These are phyloP conservation scores for Dysdera silvatica DNA, from an alignment of 1,140 invertebrate genomes.

Conservation along the genomic window DNA sequence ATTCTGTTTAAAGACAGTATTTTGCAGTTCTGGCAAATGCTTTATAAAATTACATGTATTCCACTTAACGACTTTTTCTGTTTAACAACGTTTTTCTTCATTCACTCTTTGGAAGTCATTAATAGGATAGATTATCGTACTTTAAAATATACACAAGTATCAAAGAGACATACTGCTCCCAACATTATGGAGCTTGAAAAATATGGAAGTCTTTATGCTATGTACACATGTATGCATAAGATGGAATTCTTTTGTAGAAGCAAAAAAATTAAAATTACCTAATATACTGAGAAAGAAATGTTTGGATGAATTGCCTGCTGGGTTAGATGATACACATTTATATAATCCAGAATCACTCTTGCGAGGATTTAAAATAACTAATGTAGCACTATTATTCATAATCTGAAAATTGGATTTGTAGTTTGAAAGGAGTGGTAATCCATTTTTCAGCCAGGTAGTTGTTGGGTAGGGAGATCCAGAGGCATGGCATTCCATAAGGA, in stretches of 20 bases:
- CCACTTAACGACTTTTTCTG: no score
- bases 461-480: conserved; percentile 13
- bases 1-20: no score
- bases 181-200: no score
- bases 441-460: conserved; percentile 25
- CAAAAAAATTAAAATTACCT: conserved; percentile 15
- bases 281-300: conserved; percentile 18
- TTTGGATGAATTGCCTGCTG: conserved; percentile 15
- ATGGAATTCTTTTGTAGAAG: background rate
- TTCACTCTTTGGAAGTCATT: no score
- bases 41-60: no score
- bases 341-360: conserved; percentile 14
- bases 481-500: conserved; percentile 7
- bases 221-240: background rate
- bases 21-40: no score
- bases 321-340: conserved; percentile 19
- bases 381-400: background rate
- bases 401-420: background rate
- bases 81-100: no score
- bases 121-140: no score
- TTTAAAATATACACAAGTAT: no score
- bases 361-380: background rate
- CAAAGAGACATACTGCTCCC: no score
- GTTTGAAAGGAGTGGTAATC: background rate
- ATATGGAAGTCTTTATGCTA: background rate